Base-by-base conservation (phyloP, 2,797 vertebrate genomes). In the Merluccius polli region DNA sequence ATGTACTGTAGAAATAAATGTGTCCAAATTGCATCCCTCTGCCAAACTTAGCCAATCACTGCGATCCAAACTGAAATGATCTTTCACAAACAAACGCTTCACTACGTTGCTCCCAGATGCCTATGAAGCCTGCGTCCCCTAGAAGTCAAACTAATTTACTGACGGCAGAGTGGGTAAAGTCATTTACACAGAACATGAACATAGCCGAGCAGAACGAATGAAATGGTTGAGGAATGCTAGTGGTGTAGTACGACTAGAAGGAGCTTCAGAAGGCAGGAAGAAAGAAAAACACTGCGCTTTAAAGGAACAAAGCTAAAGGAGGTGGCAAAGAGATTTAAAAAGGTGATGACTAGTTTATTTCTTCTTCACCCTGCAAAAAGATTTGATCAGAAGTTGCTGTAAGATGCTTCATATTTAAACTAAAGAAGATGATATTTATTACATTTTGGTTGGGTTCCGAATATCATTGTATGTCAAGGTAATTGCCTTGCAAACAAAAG, bases 301-400 rank as follows among this genome's bases (percentile, higher is more conserved):
- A 35, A 78, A 73, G 59, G 72, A 85, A 65, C 35, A 71, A 30
- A 75, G 75, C 75, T 82, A 32, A 79, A 84, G 85, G 81, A 76
- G 38, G 16, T 72, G 59, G 29, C 73, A 75, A n/a, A n/a, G 70
- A 79, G 71, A 80, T 82, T 21, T n/a, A 52, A 21, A 84, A 74
- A 81, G 68, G 36, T 38, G n/a, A 69, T 24, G 9, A 36, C 44
- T 74, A 30, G 63, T 4, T 52, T 6, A 52, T n/a, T 29, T 30
- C 63, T 77, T 75, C 79, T 80, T 70, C 18, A 74, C 48, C 13
- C 38, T n/a, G 18, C 76, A 3, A 71, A 59, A 76, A 48, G 71
- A 75, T 75, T 36, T 73, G 71, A 72, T 75, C 15, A 0, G 32
- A 31, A 32, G 6, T 70, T n/a, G 48, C 48, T 52, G 4, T n/a